Base-by-base conservation (phyloP, 92 coral and sea anemone species). In the Hydrozoanthus gracilis region DNA sequence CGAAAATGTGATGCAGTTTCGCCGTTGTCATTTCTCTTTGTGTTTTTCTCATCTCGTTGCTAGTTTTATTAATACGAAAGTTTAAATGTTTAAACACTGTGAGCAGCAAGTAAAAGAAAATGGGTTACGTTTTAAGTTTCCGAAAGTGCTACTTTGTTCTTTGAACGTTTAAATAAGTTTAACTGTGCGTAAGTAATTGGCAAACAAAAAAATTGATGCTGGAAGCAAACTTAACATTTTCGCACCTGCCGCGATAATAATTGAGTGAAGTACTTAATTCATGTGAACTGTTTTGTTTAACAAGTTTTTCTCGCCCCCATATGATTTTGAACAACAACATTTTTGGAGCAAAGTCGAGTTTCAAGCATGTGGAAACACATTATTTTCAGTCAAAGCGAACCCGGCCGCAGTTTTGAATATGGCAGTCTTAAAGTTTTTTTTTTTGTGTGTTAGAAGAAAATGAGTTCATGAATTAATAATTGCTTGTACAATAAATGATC, bases 221-320 rank as follows among this genome's bases (percentile, higher is more conserved):
- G 49, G 74, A 67, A 80, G 16, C 45, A 65, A 18, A 4, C 5
- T 47, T 17, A 80, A 48, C 73, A 13, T n/a, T 16, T 80, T 80
- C 85, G 47, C 85, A 80, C 85, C 85, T 80, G 85, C 73, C 44
- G 44, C 56, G 60, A 66, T 35, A 68, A 39, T 68, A 68, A 35
- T 68, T 68, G 14, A 47, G 60, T 65, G 8, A 49, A 64, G 85
- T 65, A 65, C 58, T 80, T 46, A 10, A 6, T 47, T 39, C 55
- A 17, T 44, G 51, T 45, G 5, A 58, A 15, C 51, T 18, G 51
- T 16, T 65, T 80, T 80, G 74, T 80, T 80, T 80, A 27, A 18
- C 61, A 48, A 70, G 66, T 52, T 47, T 14, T 62, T 10, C 35
- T 7, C 7, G 64, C 49, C 50, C 5, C 3, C 72, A 14, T 16